These are phyloP conservation scores for Microchirus variegatus DNA, from an alignment of 2,797 vertebrate genomes.

Conservation along the genomic window DNA sequence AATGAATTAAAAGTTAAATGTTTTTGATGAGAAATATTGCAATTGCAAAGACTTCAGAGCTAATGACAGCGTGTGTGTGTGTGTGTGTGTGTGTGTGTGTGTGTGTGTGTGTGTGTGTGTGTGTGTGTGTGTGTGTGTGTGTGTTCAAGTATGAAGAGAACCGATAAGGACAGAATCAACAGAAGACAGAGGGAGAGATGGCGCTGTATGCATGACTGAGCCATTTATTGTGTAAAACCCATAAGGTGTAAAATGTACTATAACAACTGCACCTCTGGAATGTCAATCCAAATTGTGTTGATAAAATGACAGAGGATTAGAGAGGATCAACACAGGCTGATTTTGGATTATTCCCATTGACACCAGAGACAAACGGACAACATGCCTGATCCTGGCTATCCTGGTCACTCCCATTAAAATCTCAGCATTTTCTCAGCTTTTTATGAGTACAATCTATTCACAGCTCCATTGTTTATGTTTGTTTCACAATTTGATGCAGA, in stretches of 20 bases:
- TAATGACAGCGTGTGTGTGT: not conserved
- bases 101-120: not conserved
- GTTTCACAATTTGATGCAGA: no score
- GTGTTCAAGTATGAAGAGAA: not conserved
- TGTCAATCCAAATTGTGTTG: constrained; percentile 2
- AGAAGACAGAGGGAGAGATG: not conserved
- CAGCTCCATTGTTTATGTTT: no score
- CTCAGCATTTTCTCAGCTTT: no score
- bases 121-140: not conserved
- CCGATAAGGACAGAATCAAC: not conserved
- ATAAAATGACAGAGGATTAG: constrained; percentile 26
- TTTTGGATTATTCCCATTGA: constrained; percentile 1
- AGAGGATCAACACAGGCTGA: constrained; percentile 1
- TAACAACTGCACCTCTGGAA: constrained; percentile 42
- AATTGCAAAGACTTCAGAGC: no score
- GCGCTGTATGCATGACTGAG: constrained; percentile 51
- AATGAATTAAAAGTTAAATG: no score
- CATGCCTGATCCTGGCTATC: no score
- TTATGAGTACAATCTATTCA: no score
- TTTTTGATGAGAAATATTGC: no score
- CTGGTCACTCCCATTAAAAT: no score
- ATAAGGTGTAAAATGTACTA: constrained; percentile 45
- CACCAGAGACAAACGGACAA: not conserved
- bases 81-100: not conserved
- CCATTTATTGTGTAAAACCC: constrained; percentile 55